Conservation (phyloP, 2,888 invertebrate genomes). For the Strigamia maritima region DNA sequence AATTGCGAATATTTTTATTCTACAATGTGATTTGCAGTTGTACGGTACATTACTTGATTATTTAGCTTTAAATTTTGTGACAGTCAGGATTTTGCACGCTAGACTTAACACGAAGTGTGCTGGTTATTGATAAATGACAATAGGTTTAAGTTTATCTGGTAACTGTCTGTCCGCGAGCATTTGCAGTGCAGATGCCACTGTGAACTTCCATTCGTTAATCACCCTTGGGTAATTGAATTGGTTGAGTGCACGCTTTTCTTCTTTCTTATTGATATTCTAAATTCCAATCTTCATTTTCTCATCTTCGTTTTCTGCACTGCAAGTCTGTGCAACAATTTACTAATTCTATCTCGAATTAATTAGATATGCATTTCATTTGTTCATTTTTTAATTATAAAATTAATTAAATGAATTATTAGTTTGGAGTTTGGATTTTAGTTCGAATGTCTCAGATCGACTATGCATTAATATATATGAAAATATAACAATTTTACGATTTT, state of each 20-base stretch:
- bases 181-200: background rate
- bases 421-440: background rate
- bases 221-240: constrained; percentile 19
- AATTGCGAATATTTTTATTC: background rate
- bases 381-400: too few species aligned
- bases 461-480: background rate
- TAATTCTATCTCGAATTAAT: background rate
- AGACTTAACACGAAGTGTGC: background rate
- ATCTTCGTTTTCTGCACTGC: background rate
- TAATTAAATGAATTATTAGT: background rate
- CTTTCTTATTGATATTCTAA: constrained; percentile 7
- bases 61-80: background rate
- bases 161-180: background rate
- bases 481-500: background rate
- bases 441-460: background rate
- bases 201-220: constrained; percentile 24
- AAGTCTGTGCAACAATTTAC: background rate
- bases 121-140: constrained; percentile 21
- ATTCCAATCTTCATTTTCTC: background rate
- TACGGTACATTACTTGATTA: background rate
- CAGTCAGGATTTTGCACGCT: background rate
- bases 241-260: background rate
- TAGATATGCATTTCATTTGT: background rate
- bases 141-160: background rate
- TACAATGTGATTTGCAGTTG: background rate